A percentile compares a stretch with the other conserved stretches of the same genome.
phyloP scores from a whole-genome alignment of 1,140 invertebrate genomes.

The Oncopeltus fasciatus region DNA sequence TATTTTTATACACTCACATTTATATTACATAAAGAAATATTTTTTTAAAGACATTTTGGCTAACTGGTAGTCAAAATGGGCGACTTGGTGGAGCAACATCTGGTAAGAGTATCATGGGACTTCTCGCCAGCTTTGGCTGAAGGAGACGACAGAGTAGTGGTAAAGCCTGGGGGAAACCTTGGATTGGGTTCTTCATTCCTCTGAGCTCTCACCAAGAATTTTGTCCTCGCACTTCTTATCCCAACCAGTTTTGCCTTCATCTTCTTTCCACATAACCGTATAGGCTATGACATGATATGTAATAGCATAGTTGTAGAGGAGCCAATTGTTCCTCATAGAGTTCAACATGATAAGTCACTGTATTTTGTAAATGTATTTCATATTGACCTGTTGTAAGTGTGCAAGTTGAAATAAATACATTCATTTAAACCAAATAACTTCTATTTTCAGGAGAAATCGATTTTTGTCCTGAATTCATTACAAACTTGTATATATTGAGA shows the following conservation, averaged over 20 bases:
- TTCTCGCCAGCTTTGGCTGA: constrained; percentile 37
- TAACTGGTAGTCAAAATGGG: constrained; percentile 40
- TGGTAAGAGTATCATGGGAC: constrained; percentile 67
- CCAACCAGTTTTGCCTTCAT: constrained; percentile 67
- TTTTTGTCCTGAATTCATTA: too few species aligned
- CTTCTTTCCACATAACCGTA: constrained; percentile 67
- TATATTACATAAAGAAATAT: constrained; percentile 11
- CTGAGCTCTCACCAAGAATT: constrained; percentile 67
- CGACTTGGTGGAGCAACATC: constrained; percentile 66
- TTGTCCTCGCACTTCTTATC: constrained; percentile 66
- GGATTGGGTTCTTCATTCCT: constrained; percentile 39
- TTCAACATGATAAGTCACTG: background rate
- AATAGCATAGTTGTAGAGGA: constrained; percentile 74
- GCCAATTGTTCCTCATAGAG: constrained; percentile 15
- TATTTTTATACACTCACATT: background rate
- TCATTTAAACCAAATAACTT: too few species aligned
- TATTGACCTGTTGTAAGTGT: too few species aligned
- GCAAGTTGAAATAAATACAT: too few species aligned
- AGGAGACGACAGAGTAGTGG: constrained; percentile 27
- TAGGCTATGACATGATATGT: constrained; percentile 68
- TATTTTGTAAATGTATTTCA: background rate
- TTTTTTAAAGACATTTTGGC: constrained; percentile 44
- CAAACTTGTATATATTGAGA: too few species aligned
- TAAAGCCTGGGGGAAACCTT: constrained; percentile 16
- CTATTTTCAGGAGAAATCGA: too few species aligned